Evolutionary conservation across 1,140 invertebrate species (phyloP).

Genomic region (Drosophila azteca): DNA sequence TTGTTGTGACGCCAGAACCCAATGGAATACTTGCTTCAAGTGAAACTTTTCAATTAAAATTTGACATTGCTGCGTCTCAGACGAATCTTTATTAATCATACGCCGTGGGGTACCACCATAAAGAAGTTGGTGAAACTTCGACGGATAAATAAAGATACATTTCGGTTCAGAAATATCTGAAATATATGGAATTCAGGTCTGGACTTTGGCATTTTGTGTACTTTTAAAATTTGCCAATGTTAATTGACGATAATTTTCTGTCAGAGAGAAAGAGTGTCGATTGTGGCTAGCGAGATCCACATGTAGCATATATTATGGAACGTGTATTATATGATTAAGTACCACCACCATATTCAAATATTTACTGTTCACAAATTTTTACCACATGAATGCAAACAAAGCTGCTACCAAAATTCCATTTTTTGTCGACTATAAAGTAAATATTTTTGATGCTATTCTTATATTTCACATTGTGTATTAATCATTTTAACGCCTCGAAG

Average conservation of each 20-base stretch:
- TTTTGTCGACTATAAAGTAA: conserved; percentile 30
- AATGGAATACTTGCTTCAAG: conserved; percentile 5
- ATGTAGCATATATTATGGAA: conserved; percentile 2
- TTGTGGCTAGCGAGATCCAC: conserved; percentile 14
- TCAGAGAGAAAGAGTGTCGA: conserved; percentile 25
- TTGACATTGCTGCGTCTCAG: neutral
- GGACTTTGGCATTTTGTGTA: conserved; percentile 1
- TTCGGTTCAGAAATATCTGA: neutral
- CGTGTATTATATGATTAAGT: conserved; percentile 4
- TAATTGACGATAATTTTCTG: conserved; percentile 49
- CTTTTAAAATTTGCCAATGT: conserved; percentile 9
- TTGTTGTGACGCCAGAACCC: conserved; percentile 13
- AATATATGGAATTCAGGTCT: conserved; percentile 21
- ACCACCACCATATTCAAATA: conserved; percentile 37
- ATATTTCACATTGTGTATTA: conserved; percentile 45
- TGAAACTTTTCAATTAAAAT: conserved; percentile 45
- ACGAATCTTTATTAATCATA: conserved; percentile 6
- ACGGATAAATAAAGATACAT: conserved; percentile 2
- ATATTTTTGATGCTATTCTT: conserved; percentile 46
- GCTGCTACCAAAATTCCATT: conserved; percentile 37
- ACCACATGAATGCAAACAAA: conserved; percentile 35
- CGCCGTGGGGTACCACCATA: conserved; percentile 7
- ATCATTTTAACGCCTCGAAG: conserved; percentile 63
- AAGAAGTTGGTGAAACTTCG: neutral
- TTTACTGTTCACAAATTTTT: conserved; percentile 34